A percentile compares a stretch with the other conserved stretches of the same genome.
These are phyloP conservation scores for Drosophila mimica DNA, from an alignment of 2,888 invertebrate genomes.

Conservation along the genomic window DNA sequence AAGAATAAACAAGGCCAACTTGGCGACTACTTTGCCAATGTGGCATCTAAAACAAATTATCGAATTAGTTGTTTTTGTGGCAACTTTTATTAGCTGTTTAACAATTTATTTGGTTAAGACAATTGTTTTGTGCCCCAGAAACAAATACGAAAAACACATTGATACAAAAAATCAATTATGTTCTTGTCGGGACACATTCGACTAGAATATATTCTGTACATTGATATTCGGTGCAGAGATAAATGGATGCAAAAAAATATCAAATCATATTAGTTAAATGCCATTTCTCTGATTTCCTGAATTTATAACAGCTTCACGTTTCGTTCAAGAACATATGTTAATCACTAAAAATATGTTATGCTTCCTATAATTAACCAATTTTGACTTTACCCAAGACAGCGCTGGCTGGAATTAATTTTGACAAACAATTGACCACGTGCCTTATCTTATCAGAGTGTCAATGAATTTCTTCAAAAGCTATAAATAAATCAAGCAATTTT, in stretches of 20 bases:
- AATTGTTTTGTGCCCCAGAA: conserved; percentile 47
- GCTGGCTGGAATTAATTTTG: conserved; percentile 4
- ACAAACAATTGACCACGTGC: neutral
- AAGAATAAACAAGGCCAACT: conserved; percentile 33
- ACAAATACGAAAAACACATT: conserved; percentile 7
- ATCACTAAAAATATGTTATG: too few relatives aligned
- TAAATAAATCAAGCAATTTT: conserved; percentile 20
- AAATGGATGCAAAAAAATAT: too few relatives aligned
- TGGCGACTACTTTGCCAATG: conserved; percentile 42
- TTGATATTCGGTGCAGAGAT: neutral
- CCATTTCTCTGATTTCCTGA: neutral
- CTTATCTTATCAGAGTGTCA: conserved; percentile 35
- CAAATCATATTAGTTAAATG: too few relatives aligned
- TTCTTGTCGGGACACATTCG: neutral
- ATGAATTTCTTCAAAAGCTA: neutral
- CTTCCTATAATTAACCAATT: conserved; percentile 11
- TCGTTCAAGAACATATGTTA: neutral
- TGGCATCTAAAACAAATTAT: conserved; percentile 60
- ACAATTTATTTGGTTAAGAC: conserved; percentile 63
- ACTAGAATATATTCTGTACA: neutral
- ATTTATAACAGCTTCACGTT: too few relatives aligned
- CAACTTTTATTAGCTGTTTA: conserved; percentile 67
- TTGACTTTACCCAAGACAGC: conserved; percentile 23
- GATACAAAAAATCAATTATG: neutral
- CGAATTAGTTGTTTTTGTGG: conserved; percentile 68